Evolutionary conservation across 2,888 invertebrate species (phyloP).

Genomic region (Microdon myrmicae): DNA sequence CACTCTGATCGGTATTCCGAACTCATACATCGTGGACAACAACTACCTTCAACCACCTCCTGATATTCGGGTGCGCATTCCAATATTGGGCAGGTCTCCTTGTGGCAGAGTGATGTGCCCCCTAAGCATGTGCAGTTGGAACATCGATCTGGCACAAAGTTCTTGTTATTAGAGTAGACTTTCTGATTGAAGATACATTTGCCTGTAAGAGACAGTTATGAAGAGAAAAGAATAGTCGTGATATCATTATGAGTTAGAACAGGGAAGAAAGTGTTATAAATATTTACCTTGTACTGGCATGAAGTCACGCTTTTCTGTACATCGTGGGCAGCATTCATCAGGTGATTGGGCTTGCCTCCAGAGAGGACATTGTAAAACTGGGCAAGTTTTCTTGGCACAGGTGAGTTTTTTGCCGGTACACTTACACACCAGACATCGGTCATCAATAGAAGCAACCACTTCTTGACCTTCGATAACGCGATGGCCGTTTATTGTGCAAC

Average conservation of each 20-base stretch:
- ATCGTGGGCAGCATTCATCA: constrained; percentile 81
- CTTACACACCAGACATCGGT: constrained; percentile 86
- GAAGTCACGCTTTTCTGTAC: constrained; percentile 67
- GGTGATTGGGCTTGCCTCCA: constrained; percentile 76
- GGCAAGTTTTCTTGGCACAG: constrained; percentile 87
- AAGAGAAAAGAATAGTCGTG: neutral
- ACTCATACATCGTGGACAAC: constrained; percentile 81
- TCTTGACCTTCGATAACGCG: constrained; percentile 82
- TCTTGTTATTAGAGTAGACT: constrained; percentile 73
- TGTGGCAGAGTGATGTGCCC: constrained; percentile 81
- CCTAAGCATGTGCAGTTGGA: constrained; percentile 86
- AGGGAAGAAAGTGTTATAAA: too few relatives aligned
- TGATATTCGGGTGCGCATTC: constrained; percentile 82
- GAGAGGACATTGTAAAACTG: constrained; percentile 84
- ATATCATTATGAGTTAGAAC: neutral
- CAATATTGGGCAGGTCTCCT: constrained; percentile 88
- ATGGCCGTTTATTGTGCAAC: constrained; percentile 85
- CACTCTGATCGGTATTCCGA: constrained; percentile 76
- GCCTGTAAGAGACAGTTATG: constrained; percentile 52
- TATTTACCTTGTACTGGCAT: constrained; percentile 62
- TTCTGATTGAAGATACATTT: constrained; percentile 79
- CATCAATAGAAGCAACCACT: constrained; percentile 80
- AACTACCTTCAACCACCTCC: constrained; percentile 74
- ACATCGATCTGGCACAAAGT: constrained; percentile 79
- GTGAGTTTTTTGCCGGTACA: constrained; percentile 78